Base-by-base conservation (phyloP, 2,113 vertebrate species). In the Vulpes vulpes region DNA sequence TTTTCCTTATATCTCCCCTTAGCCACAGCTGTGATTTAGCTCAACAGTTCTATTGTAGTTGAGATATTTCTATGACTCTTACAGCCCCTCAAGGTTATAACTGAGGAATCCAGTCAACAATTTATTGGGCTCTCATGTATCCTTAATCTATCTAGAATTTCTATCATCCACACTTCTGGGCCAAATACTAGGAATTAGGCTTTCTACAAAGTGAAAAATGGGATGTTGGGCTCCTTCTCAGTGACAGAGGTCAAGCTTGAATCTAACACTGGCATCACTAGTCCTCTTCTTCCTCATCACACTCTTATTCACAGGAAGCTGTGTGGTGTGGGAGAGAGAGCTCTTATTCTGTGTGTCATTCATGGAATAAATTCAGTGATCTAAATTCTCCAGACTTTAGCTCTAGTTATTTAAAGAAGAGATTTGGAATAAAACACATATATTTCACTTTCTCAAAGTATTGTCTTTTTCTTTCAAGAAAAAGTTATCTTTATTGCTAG, bases 401-500 rank as follows among this genome's bases (percentile, higher is more conserved):
- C 49, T 84, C 3, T 62, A 89, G 60, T 84, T 89, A 92, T 65
- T 65, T 80, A 59, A 65, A 76, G 38, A 94, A 59, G n/a, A 83
- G 51, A 49, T 60, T 84, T 82, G 11, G 12, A 62, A 88, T 71
- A 84, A 89, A 84, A 49, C 59, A 65, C 5, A 53, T 14, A 55
- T 35, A 60, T 16, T 89, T 95, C n/a, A 80, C 49, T 90, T 89
- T 80, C 49, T 86, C 49, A 90, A 93, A 81, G 11, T 51, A 74
- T 14, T 59, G 2, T 57, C 23, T 86, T 86, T 90, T 20, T 35
- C 49, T 73, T 57, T 86, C 9, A 73, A 49, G 79, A 83, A 83
- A 83, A 92, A 57, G 12, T 57, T 92, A 71, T 62, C 27, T 62
- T 78, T 84, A 79, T 23, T 35, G 11, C 9, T 43, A 22, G 76